Conservation (phyloP, 2,113 vertebrate genomes). For the Petrocephalus microphthalmus region DNA sequence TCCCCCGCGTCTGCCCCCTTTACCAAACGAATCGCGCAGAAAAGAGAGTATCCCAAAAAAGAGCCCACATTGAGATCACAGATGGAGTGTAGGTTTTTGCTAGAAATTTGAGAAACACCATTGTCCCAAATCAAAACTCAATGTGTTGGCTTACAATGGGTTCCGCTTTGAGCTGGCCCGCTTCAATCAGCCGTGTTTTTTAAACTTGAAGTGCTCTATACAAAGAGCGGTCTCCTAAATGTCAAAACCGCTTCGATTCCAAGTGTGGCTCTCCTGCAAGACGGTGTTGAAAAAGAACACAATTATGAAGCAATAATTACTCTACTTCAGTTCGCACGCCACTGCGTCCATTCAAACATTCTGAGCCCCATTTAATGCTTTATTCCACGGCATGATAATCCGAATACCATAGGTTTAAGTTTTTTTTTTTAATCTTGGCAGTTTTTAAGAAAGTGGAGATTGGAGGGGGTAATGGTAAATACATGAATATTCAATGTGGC, state of each 20-base stretch:
- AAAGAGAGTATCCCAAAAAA: constrained; percentile 68
- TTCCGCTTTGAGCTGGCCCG: constrained; percentile 80
- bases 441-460: constrained; percentile 11
- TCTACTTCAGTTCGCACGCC: constrained; percentile 61
- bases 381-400: constrained; percentile 62
- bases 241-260: constrained; percentile 73
- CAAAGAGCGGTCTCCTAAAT: constrained; percentile 82
- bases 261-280: constrained; percentile 58
- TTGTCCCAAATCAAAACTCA: constrained; percentile 97
- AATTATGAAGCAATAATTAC: constrained; percentile 78
- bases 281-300: constrained; percentile 59
- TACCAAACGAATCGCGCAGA: constrained; percentile 74
- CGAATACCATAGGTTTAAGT: constrained; percentile 57
- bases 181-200: constrained; percentile 93
- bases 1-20: constrained; percentile 90
- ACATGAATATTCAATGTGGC: constrained; percentile 30
- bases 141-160: constrained; percentile 82
- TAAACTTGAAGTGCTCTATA: constrained; percentile 88
- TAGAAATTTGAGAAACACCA: constrained; percentile 96
- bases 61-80: constrained; percentile 91
- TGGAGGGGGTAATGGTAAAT: constrained; percentile 27
- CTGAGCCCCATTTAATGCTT: constrained; percentile 65
- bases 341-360: constrained; percentile 63
- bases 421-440: constrained; percentile 22
- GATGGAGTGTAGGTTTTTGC: constrained; percentile 93